Conservation (phyloP, 2,888 invertebrate genomes). For the Apotomis capreana region DNA sequence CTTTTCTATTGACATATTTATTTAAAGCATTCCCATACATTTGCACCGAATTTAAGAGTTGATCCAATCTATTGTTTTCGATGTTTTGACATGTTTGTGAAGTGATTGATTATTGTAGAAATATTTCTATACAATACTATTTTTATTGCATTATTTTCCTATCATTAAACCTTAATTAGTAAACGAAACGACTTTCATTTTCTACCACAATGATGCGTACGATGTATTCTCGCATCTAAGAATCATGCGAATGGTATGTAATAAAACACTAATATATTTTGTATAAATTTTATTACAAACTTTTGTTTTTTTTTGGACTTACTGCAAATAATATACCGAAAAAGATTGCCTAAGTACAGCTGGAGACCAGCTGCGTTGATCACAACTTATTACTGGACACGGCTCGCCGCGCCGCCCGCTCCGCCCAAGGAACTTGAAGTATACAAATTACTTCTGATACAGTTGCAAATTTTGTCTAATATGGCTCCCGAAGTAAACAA, state of each 20-base stretch:
- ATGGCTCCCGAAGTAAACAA: not conserved
- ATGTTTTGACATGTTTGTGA: slow-evolving; percentile 61
- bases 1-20: slow-evolving; percentile 72
- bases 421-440: slow-evolving; percentile 12
- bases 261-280: slow-evolving; percentile 61
- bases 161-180: slow-evolving; percentile 73
- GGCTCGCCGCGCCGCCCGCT: slow-evolving; percentile 54
- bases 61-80: slow-evolving; percentile 61
- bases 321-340: slow-evolving; percentile 79
- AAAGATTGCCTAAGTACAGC: slow-evolving; percentile 70
- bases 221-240: not conserved
- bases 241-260: slow-evolving; percentile 42
- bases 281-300: slow-evolving; percentile 83
- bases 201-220: not conserved
- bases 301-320: slow-evolving; percentile 75
- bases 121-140: slow-evolving; percentile 77
- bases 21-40: slow-evolving; percentile 76
- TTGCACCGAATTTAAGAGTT: slow-evolving; percentile 55
- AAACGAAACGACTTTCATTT: slow-evolving; percentile 40
- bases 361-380: slow-evolving; percentile 68
- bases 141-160: slow-evolving; percentile 81
- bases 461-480: not conserved
- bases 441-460: not conserved
- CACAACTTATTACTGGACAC: slow-evolving; percentile 64
- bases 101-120: slow-evolving; percentile 72